Conservation (phyloP, 2,797 vertebrate species). For the Caiman crocodilus region DNA sequence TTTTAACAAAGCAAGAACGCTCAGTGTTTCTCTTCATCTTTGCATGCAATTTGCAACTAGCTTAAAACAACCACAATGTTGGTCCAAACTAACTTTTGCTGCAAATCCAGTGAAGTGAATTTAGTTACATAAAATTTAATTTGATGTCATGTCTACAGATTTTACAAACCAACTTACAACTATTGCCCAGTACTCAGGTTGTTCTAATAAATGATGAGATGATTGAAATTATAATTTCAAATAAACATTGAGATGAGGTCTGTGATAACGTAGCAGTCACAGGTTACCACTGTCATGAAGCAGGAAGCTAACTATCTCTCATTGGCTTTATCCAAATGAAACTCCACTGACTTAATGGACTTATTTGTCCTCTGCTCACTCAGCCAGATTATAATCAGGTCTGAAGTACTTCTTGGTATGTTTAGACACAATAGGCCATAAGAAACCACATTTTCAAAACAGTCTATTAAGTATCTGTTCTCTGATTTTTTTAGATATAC, state of each 20-base stretch:
- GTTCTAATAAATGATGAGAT: neutral
- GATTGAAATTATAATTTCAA: neutral
- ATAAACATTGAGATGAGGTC: neutral
- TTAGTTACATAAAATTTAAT: neutral
- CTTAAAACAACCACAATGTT: accelerated
- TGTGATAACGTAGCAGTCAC: no score
- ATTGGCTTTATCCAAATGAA: neutral
- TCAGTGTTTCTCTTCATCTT: neutral
- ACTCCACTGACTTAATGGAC: neutral
- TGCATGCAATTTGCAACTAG: neutral
- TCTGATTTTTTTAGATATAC: neutral
- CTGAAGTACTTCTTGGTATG: neutral
- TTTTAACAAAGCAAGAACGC: neutral
- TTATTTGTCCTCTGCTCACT: neutral
- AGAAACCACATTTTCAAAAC: no score
- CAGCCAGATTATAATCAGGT: neutral
- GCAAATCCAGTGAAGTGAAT: neutral
- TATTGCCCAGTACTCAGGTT: neutral
- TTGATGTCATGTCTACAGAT: neutral
- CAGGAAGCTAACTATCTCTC: neutral
- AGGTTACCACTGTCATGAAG: accelerated
- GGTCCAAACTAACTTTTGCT: accelerated
- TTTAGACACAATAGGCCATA: neutral
- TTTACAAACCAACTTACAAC: neutral
- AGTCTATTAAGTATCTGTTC: neutral